phyloP scores from a whole-genome alignment of 2,113 vertebrate species.

The Syngnathus scovelli region DNA sequence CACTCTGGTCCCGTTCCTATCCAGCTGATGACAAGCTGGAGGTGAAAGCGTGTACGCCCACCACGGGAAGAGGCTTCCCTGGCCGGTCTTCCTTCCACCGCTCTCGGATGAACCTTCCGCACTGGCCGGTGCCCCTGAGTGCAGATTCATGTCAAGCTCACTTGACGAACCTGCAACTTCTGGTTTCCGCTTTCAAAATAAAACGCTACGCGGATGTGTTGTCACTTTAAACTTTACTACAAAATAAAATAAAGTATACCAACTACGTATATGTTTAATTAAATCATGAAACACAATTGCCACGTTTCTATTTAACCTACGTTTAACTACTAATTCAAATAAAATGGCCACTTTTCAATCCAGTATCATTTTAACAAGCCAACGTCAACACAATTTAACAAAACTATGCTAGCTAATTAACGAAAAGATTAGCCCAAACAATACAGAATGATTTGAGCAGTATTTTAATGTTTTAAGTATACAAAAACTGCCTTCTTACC shows the following conservation, averaged over 20 bases:
- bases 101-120: constrained; percentile 25
- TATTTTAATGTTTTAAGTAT: no score
- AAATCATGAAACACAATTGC: no score
- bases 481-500: no score
- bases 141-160: constrained; percentile 3
- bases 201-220: constrained; percentile 2
- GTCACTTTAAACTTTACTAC: no score
- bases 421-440: neutral
- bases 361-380: neutral
- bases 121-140: constrained; percentile 39
- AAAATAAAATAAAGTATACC: no score
- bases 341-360: no score
- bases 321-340: neutral
- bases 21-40: constrained; percentile 6
- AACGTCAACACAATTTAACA: neutral
- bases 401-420: neutral
- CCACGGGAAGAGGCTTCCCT: constrained; percentile 2
- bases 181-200: constrained; percentile 34
- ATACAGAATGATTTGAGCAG: no score
- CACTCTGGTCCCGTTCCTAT: neutral
- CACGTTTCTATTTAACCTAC: neutral
- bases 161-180: neutral
- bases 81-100: constrained; percentile 11
- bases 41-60: constrained; percentile 12
- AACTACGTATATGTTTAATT: no score